A percentile compares a stretch with the other conserved stretches of the same genome.
phyloP scores from a whole-genome alignment of 1,140 invertebrate species.

The Lysiphlebus fabarum region DNA sequence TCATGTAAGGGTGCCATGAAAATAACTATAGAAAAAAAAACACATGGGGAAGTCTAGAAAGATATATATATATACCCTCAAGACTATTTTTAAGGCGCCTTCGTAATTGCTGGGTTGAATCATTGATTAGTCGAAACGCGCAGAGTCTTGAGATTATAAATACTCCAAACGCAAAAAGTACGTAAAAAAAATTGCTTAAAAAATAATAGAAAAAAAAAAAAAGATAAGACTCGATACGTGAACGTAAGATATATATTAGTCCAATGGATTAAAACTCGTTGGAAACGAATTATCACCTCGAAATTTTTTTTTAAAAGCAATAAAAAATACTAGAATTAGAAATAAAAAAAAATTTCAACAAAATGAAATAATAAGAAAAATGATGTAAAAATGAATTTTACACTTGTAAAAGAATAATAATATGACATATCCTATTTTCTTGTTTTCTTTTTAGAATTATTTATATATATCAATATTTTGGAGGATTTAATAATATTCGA shows the following conservation, averaged over 20 bases:
- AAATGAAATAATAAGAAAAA: too few species aligned
- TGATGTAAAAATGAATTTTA: too few species aligned
- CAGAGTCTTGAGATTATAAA: too few species aligned
- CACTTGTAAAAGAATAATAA: too few species aligned
- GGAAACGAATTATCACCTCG: not conserved
- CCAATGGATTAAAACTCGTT: slow-evolving; percentile 2
- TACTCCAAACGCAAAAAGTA: not conserved
- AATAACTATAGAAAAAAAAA: not conserved
- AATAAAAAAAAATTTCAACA: too few species aligned
- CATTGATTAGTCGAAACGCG: slow-evolving; percentile 10
- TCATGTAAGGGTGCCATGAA: not conserved
- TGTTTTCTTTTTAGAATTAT: too few species aligned
- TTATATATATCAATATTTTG: too few species aligned
- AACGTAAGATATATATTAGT: not conserved
- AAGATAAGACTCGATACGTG: not conserved
- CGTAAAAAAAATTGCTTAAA: not conserved
- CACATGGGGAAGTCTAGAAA: not conserved
- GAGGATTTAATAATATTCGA: too few species aligned
- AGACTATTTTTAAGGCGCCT: slow-evolving; percentile 16
- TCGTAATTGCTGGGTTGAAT: slow-evolving; percentile 19
- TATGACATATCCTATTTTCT: too few species aligned
- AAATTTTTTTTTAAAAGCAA: too few species aligned
- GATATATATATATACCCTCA: too few species aligned
- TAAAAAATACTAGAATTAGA: too few species aligned
- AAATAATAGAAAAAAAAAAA: slow-evolving; percentile 8